These are phyloP conservation scores for Lucifuga dentata DNA, from an alignment of 2,113 vertebrate genomes.

Conservation along the genomic window DNA sequence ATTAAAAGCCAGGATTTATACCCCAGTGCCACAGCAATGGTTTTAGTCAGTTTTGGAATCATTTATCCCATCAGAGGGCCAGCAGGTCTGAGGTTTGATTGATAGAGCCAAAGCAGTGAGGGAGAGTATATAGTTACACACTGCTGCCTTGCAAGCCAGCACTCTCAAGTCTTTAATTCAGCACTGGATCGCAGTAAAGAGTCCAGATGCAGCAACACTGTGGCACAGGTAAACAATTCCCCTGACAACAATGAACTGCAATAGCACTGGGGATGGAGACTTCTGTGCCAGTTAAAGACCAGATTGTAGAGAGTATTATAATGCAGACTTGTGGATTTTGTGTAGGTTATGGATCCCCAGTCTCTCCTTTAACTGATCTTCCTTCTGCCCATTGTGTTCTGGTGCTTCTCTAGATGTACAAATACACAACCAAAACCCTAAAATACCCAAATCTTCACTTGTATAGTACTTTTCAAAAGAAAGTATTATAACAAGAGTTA, in stretches of 20 bases:
- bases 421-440: too few relatives aligned
- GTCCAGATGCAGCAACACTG: conserved; percentile 49
- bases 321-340: conserved; percentile 9
- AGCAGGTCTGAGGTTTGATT: conserved; percentile 61
- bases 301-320: conserved; percentile 11
- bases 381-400: background rate
- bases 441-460: too few relatives aligned
- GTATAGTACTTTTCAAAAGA: too few relatives aligned
- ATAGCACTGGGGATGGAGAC: conserved; percentile 12
- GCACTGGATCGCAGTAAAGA: conserved; percentile 35
- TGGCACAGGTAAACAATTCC: conserved; percentile 57
- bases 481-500: too few relatives aligned
- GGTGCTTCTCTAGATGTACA: background rate
- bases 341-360: background rate
- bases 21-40: conserved; percentile 60
- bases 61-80: conserved; percentile 77
- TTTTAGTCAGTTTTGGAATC: conserved; percentile 75
- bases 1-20: conserved; percentile 74
- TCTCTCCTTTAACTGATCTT: background rate
- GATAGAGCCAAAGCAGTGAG: conserved; percentile 53
- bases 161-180: conserved; percentile 64
- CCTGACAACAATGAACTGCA: conserved; percentile 45
- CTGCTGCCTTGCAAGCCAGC: conserved; percentile 34
- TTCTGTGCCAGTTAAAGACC: conserved; percentile 22
- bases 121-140: conserved; percentile 66